These are phyloP conservation scores for Amiota communis DNA, from an alignment of 2,888 invertebrate species.

Conservation along the genomic window DNA sequence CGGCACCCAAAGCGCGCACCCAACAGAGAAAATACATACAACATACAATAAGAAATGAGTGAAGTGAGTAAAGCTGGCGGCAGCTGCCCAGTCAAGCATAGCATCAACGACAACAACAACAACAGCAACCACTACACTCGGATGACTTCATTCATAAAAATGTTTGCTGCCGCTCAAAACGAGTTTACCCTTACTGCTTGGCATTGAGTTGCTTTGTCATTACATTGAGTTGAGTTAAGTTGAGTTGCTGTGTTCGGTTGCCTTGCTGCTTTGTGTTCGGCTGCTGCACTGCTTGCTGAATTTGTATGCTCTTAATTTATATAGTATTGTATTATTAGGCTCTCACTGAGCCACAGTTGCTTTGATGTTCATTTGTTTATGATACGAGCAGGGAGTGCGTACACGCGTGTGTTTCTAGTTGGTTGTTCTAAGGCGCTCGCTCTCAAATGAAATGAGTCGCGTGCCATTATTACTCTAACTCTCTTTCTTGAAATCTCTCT, in stretches of 20 bases:
- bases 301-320: too few species aligned
- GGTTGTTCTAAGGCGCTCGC: conserved; percentile 42
- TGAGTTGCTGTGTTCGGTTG: too few species aligned
- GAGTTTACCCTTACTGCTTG: background rate
- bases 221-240: too few species aligned
- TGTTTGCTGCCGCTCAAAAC: conserved; percentile 15
- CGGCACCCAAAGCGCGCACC: background rate
- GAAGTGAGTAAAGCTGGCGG: background rate
- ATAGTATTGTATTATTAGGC: too few species aligned
- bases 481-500: background rate
- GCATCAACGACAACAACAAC: conserved; percentile 24
- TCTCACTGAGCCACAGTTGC: conserved; percentile 7
- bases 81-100: background rate
- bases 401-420: conserved; percentile 49
- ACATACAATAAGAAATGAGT: too few species aligned
- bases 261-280: too few species aligned
- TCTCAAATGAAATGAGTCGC: conserved; percentile 51
- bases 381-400: conserved; percentile 19
- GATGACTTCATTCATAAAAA: conserved; percentile 25
- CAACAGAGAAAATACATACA: too few species aligned
- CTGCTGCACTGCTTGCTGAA: too few species aligned
- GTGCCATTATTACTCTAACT: background rate
- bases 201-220: too few species aligned
- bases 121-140: conserved; percentile 3
- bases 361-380: background rate